Conservation (phyloP, 1,140 invertebrate species). For the Thaumatotibia leucotreta region DNA sequence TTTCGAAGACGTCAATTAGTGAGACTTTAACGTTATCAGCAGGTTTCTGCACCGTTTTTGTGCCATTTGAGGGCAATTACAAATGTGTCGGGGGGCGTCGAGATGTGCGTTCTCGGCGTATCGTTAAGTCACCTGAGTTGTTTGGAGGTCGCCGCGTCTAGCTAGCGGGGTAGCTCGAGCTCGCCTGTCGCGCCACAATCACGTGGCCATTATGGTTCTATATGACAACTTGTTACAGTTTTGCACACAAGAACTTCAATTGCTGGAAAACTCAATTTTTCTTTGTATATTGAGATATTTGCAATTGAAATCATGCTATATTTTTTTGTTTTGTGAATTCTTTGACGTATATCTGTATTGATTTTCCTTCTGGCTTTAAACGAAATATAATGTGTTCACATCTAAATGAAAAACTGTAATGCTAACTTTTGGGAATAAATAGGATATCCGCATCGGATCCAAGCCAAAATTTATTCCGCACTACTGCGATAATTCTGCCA, state of each 20-base stretch:
- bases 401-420: background rate
- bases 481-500: constrained; percentile 40
- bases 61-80: constrained; percentile 43
- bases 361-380: too few species aligned
- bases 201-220: constrained; percentile 28
- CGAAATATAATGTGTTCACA: too few species aligned
- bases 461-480: constrained; percentile 41
- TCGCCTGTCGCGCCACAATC: constrained; percentile 44
- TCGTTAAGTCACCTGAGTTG: constrained; percentile 45
- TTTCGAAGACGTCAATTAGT: constrained; percentile 37
- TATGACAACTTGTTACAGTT: background rate
- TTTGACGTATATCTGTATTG: too few species aligned
- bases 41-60: constrained; percentile 32
- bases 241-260: background rate
- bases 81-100: constrained; percentile 24
- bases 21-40: constrained; percentile 19
- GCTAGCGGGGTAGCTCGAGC: constrained; percentile 30
- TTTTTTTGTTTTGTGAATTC: too few species aligned
- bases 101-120: constrained; percentile 30
- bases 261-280: background rate
- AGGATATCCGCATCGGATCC: constrained; percentile 10
- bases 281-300: background rate
- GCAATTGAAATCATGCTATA: too few species aligned
- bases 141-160: constrained; percentile 50
- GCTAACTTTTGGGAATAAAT: background rate